Conservation (phyloP, 2,888 invertebrate genomes). For the Drosophila kuntzei region DNA sequence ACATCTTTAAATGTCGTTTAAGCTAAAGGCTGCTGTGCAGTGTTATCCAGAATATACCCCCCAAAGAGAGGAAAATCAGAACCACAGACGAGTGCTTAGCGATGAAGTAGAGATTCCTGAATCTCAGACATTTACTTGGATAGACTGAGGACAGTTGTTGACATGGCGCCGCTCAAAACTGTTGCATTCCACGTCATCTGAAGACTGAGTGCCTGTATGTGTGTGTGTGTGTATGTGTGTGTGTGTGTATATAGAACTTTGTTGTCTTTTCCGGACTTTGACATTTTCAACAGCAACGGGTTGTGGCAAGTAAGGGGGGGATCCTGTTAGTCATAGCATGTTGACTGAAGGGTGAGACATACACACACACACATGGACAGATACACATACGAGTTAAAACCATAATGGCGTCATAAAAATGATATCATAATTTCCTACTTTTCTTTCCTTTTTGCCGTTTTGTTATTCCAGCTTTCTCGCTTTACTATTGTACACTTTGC, state of each 20-base stretch:
- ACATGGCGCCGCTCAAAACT: conserved; percentile 61
- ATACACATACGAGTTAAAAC: conserved; percentile 42
- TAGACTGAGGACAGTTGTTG: conserved; percentile 56
- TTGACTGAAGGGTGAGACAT: conserved; percentile 43
- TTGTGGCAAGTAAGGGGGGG: conserved; percentile 4
- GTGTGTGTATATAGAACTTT: conserved; percentile 27
- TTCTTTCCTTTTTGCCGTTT: conserved; percentile 57
- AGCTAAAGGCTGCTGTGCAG: too few relatives aligned
- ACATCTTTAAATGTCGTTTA: too few relatives aligned
- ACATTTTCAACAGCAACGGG: conserved; percentile 68
- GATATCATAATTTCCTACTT: conserved; percentile 77
- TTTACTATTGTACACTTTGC: conserved; percentile 55
- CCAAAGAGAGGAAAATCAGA: background rate
- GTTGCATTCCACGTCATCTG: conserved; percentile 65
- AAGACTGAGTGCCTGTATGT: conserved; percentile 1
- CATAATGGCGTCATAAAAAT: conserved; percentile 78
- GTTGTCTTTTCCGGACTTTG: conserved; percentile 72
- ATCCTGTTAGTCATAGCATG: conserved; percentile 63
- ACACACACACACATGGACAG: conserved; percentile 18
- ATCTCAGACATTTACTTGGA: conserved; percentile 31
- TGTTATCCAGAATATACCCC: background rate
- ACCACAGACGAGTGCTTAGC: background rate
- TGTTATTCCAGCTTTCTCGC: conserved; percentile 40
- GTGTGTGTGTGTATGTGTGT: background rate
- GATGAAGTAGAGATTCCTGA: conserved; percentile 17